Conservation (phyloP, 2,888 invertebrate species). For the Morinoia aosen region DNA sequence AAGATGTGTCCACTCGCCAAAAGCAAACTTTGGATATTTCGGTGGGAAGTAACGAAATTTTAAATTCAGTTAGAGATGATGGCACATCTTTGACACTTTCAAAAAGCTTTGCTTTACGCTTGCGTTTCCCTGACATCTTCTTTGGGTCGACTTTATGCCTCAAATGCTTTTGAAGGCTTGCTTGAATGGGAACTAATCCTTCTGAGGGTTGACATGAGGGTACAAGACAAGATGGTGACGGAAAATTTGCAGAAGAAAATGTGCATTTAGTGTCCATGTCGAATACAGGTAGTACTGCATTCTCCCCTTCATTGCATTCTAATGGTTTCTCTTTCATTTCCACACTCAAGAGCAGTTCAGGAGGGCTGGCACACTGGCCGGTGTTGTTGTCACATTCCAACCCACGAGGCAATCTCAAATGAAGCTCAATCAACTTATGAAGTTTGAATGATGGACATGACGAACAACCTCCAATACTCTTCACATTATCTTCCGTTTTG, state of each 20-base stretch:
- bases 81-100: not conserved
- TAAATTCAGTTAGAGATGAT: not conserved
- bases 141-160: not conserved
- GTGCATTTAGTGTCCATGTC: not conserved
- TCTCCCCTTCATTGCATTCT: not conserved
- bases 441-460: not conserved
- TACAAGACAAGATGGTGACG: not conserved
- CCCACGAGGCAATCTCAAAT: conserved; percentile 15
- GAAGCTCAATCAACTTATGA: conserved; percentile 18
- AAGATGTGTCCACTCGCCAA: conserved; percentile 60
- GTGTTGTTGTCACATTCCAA: not conserved
- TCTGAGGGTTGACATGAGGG: not conserved
- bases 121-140: not conserved
- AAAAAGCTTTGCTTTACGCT: not conserved
- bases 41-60: not conserved
- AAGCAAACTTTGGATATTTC: conserved; percentile 56
- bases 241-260: not conserved
- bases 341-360: not conserved
- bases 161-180: not conserved
- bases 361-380: not conserved
- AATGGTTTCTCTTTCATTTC: conserved; percentile 7
- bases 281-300: not conserved
- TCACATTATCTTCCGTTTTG: not conserved
- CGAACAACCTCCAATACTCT: not conserved
- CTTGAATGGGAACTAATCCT: not conserved